Evolutionary conservation across 2,113 vertebrate genomes (phyloP).

Genomic region (Antennarius striatus): DNA sequence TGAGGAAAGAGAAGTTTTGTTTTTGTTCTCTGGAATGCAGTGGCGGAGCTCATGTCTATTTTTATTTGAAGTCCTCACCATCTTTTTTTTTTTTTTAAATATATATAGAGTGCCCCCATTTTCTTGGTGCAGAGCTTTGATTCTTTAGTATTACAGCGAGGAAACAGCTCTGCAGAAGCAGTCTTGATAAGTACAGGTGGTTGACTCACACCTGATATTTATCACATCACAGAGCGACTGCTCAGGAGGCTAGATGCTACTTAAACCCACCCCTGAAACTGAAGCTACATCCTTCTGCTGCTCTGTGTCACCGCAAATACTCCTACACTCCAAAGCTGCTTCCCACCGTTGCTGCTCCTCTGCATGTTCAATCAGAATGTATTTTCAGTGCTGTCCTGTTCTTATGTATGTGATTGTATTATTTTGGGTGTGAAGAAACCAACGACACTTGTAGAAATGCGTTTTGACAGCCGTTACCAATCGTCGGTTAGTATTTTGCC

Average conservation of each 20-base stretch:
- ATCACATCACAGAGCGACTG: constrained; percentile 48
- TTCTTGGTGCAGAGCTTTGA: constrained; percentile 41
- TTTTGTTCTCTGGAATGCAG: constrained; percentile 43
- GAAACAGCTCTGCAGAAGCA: constrained; percentile 27
- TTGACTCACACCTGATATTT: constrained; percentile 56
- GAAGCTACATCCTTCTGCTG: constrained; percentile 38
- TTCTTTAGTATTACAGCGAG: constrained; percentile 44
- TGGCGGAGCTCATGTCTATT: constrained; percentile 55
- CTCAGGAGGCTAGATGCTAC: constrained; percentile 39
- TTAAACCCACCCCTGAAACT: constrained; percentile 55
- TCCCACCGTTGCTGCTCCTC: constrained; percentile 16
- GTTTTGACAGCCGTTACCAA: too few relatives aligned
- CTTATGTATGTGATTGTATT: too few relatives aligned
- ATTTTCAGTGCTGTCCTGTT: constrained; percentile 5
- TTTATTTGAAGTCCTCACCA: constrained; percentile 61
- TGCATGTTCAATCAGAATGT: constrained; percentile 10
- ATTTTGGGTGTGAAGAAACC: too few relatives aligned
- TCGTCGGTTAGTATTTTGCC: too few relatives aligned
- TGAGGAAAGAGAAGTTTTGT: constrained; percentile 45
- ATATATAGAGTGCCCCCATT: constrained; percentile 14
- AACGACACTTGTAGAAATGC: too few relatives aligned
- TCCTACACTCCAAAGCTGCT: background rate
- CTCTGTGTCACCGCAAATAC: constrained; percentile 21
- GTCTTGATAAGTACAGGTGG: constrained; percentile 50
- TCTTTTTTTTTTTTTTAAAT: constrained; percentile 20